Base-by-base conservation (phyloP, 2,888 invertebrate genomes). In the Metallyticus violacea region DNA sequence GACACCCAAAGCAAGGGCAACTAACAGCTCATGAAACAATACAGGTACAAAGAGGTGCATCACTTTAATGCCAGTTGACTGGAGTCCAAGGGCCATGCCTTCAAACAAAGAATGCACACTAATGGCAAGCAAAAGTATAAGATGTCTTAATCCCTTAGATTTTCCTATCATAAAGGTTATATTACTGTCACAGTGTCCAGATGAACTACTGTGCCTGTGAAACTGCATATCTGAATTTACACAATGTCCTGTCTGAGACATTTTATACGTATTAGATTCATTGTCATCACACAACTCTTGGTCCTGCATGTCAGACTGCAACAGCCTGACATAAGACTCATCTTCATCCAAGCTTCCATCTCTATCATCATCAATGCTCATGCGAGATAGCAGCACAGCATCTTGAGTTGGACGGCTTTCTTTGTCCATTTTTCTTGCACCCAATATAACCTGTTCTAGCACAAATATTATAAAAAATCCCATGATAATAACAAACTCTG, bases 51-150 rank as follows among this genome's bases (percentile, higher is more conserved):
- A 90, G 25, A 91, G 88, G 85, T 90, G 90, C 22, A 90, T 85
- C 4, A 90, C 89, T 86, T 89, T 89, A 22, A 88, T 87, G 2
- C 88, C 85, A 30, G 90, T 89, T n/a, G 89, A 89, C 88, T 91
- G 90, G 77, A 91, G 89, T 9, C 91, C 91, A 26, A 91, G 88
- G n/a, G 91, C 90, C 87, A 91, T 89, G 15, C 91, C 91, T 88
- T 91, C 91, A 88, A 91, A 91, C 27, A 91, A 81, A 27, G 91
- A 90, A 88, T 91, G 91, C 27, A 91, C 88, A 79, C 91, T 90
- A n/a, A 91, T 88, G 1, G 91, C 91, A 7, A 91, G 85, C 78
- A 91, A 87, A 6, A 91, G 88, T n/a, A 91, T 88, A 29, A 90
- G 85, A 88, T 90, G 89, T 22, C 89, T 87, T 62, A 91, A 87